A percentile compares a stretch with the other conserved stretches of the same genome.
phyloP scores from a whole-genome alignment of 2,888 invertebrate species.

The Adelognathus sp. region DNA sequence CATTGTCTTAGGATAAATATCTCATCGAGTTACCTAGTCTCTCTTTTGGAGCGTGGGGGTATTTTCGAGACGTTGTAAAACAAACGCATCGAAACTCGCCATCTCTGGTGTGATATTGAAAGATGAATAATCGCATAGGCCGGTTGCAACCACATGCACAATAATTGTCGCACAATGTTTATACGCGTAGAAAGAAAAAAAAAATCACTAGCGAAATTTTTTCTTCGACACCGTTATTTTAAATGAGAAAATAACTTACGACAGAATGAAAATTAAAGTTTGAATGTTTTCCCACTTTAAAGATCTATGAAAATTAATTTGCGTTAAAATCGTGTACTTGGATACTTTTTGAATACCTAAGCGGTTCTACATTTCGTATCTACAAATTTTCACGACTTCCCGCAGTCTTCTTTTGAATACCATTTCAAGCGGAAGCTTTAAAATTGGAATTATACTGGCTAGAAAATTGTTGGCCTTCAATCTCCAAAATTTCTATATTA shows the following conservation, averaged over 20 bases:
- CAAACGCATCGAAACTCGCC: background rate
- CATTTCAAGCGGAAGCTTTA: background rate
- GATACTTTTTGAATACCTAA: background rate
- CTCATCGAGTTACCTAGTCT: background rate
- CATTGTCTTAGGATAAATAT: background rate
- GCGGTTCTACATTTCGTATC: background rate
- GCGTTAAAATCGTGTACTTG: background rate
- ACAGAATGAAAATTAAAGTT: background rate
- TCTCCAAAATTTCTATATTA: background rate
- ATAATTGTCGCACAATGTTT: background rate
- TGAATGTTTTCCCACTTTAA: background rate
- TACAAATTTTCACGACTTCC: background rate
- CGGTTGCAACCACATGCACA: background rate
- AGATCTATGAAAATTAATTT: too few relatives aligned
- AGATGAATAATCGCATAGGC: background rate
- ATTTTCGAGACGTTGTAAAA: background rate
- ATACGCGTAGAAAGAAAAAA: background rate
- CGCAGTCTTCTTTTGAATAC: background rate
- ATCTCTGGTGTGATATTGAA: background rate
- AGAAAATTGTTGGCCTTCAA: background rate
- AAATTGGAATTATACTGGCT: background rate
- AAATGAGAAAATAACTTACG: background rate
- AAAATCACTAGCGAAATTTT: background rate
- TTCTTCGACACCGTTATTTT: background rate
- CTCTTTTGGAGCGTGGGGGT: background rate